phyloP scores from a whole-genome alignment of 2,888 invertebrate genomes.

The Punctoribates punctum region DNA sequence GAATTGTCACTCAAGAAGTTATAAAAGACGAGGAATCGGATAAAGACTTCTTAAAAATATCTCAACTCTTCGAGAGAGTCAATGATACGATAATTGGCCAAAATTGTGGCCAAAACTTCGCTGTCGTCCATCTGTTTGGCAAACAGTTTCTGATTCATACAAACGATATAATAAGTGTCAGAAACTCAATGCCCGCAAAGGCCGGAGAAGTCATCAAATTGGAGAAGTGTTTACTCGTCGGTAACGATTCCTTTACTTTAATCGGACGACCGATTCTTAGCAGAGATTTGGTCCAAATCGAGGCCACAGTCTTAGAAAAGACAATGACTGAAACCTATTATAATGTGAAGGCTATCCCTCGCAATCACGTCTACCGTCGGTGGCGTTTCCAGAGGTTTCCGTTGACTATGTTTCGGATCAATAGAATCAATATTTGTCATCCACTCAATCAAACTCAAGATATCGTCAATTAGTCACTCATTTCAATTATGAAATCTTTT shows the following conservation, averaged over 20 bases:
- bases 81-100: constrained; percentile 15
- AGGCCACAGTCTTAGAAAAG: constrained; percentile 44
- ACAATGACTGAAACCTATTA: constrained; percentile 44
- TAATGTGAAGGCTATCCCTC: constrained; percentile 36
- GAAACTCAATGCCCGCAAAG: constrained; percentile 41
- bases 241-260: constrained; percentile 42
- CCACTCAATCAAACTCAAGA: constrained; percentile 37
- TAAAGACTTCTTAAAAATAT: neutral
- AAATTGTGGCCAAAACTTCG: constrained; percentile 42
- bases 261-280: constrained; percentile 43
- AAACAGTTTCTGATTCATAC: constrained; percentile 37
- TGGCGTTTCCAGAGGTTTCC: constrained; percentile 49
- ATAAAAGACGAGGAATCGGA: constrained; percentile 26
- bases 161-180: constrained; percentile 40
- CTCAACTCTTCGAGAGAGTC: constrained; percentile 29
- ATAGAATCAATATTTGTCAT: constrained; percentile 51
- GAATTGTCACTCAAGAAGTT: neutral
- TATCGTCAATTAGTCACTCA: constrained; percentile 33
- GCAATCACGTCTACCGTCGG: constrained; percentile 30
- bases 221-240: constrained; percentile 44
- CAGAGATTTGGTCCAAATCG: constrained; percentile 43
- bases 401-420: constrained; percentile 54
- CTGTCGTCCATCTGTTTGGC: constrained; percentile 44
- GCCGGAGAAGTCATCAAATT: constrained; percentile 42
- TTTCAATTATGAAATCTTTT: neutral